Base-by-base conservation (phyloP, 1,140 invertebrate species). In the Ips nitidus region DNA sequence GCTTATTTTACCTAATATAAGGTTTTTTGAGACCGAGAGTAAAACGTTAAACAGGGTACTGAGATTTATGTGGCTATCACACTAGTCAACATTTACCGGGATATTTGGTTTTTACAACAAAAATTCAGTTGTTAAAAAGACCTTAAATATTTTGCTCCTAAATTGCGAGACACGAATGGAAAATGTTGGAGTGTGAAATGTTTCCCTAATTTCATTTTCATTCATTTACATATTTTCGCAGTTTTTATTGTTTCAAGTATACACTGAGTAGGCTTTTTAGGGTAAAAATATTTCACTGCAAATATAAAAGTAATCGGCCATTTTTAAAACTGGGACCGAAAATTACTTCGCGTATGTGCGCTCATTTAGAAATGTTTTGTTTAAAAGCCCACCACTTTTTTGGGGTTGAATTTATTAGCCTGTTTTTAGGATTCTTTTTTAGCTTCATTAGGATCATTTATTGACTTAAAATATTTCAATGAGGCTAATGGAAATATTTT, bases 181-280 rank as follows among this genome's bases (percentile, higher is more conserved):
- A 59, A 59, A 42, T 59, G 41, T 59, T 60, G 40, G 41, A 60
- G 40, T 60, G n/a, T 60, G 41, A 60, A 60, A 60, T 60, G 58
- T 60, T 60, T 38, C 41, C 41, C 58, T 43, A 60, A 60, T 60
- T 60, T 41, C 40, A 60, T 60, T 60, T 60, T 60, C 58, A 60
- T 60, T 38, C 7, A 60, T 60, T 60, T 42, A 60, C 58, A 60
- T 60, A 60, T 60, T 60, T 60, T 42, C 41, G 22, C 58, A 41
- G 22, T 60, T 60, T 45, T 60, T 60, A 42, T 42, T 60, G 8
- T 43, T 42, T 60, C 41, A n/a, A 60, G n/a, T 50, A 22, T 50
- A 50, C n/a, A 42, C 43, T 60, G 42, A 42, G 58, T 22, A 60
- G 58, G n/a, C 6, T 6, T n/a, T 60, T 42, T 60, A 2, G n/a